Conservation (phyloP, 1,140 invertebrate species). For the Hylaeus anthracinus region DNA sequence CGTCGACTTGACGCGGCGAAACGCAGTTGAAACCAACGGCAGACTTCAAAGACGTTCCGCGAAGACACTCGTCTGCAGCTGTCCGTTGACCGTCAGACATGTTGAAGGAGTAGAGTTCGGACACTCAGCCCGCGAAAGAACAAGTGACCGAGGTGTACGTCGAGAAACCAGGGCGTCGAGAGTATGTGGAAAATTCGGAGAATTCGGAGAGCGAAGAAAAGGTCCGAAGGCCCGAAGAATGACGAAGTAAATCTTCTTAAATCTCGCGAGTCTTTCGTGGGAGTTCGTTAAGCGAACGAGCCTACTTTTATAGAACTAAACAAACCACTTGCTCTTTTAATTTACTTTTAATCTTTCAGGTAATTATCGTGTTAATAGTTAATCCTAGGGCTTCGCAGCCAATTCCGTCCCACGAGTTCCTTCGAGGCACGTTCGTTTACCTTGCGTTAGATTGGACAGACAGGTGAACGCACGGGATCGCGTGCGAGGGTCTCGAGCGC, state of each 20-base stretch:
- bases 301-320: not conserved
- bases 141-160: too few species aligned
- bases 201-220: not conserved
- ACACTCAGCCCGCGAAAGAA: too few species aligned
- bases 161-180: too few species aligned
- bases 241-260: not conserved
- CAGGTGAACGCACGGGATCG: not conserved
- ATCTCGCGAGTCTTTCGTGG: not conserved
- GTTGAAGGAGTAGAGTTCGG: not conserved
- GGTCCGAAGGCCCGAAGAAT: not conserved
- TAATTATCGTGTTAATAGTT: not conserved
- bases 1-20: constrained; percentile 15
- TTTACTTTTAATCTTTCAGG: too few species aligned
- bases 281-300: not conserved
- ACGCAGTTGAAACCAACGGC: constrained; percentile 9
- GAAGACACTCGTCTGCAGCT: not conserved
- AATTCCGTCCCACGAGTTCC: not conserved
- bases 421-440: not conserved
- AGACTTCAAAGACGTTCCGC: constrained; percentile 34
- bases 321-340: too few species aligned
- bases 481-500: not conserved
- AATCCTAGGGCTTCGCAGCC: not conserved
- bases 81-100: constrained; percentile 19
- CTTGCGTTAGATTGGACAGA: not conserved
- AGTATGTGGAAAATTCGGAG: not conserved